Percentiles rank a stretch among this genome's conserved stretches.
These are phyloP conservation scores for Ophonus ardosiacus DNA, from an alignment of 2,888 invertebrate species.

Conservation along the genomic window DNA sequence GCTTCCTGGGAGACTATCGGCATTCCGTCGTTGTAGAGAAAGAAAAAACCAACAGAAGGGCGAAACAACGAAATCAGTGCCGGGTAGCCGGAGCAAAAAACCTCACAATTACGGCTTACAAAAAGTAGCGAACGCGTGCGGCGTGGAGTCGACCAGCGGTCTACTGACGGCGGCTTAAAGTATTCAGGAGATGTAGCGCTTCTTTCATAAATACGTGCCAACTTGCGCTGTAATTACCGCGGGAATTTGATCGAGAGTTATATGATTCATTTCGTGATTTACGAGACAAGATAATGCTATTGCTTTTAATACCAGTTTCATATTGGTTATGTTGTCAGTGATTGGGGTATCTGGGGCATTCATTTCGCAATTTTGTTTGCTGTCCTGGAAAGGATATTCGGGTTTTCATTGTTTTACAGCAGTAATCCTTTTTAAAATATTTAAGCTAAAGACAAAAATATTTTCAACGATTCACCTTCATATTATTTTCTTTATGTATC, in stretches of 20 bases:
- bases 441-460: no score
- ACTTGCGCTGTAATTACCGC: slow-evolving; percentile 36
- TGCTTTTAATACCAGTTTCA: not conserved
- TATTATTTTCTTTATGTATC: no score
- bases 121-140: slow-evolving; percentile 36
- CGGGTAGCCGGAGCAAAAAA: slow-evolving; percentile 35
- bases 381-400: no score
- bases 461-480: no score
- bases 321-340: no score
- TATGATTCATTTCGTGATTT: not conserved
- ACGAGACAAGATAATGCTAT: not conserved
- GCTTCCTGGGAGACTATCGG: slow-evolving; percentile 48
- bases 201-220: slow-evolving; percentile 50
- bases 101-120: slow-evolving; percentile 57
- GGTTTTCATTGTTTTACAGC: no score
- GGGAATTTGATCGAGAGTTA: not conserved
- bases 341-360: no score
- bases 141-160: not conserved
- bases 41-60: slow-evolving; percentile 57
- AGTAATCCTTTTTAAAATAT: no score
- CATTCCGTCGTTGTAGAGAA: slow-evolving; percentile 41
- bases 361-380: not conserved
- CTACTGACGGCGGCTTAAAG: slow-evolving; percentile 23
- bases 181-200: slow-evolving; percentile 37
- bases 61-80: slow-evolving; percentile 58